Evolutionary conservation across 2,113 vertebrate species (phyloP), one percentile per base, ranked within the genome.

Genomic region (Notiomystis cincta): DNA sequence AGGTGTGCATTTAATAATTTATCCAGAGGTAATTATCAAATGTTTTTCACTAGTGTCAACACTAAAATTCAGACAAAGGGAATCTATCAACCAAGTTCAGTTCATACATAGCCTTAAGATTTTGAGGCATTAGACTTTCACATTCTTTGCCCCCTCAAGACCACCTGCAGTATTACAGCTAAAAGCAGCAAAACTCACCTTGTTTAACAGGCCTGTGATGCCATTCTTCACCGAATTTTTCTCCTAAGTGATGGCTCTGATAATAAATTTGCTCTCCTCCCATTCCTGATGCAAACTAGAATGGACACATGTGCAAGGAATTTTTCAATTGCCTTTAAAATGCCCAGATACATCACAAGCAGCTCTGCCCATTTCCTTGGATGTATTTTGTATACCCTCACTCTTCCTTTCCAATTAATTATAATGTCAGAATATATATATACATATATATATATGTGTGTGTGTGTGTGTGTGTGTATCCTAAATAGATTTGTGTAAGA

Each of bases 211-310:
- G 96, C 51, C 96, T 89, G 10, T 97, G 90, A 89, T 98, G 99
- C 97, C 98, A 98, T 57, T 98, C 98, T 93, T 99, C 98, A 31
- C 91, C 94, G 86, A 98, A 98, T 62, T 96, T 97, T 42, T 99
- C 98, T 94, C 97, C 98, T 80, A 98, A 96, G 89, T 98, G 98
- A 28, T 97, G 98, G 75, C 98, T 99, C 93, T 99, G 99, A 96
- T 99, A 99, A 97, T 99, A 99, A 14, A 97, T 98, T 97, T 99
- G 98, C 83, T 99, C 98, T 94, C 98, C 98, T 95, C 98, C 98
- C 96, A 94, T 60, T 96, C 94, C 98, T 94, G 97, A 93, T 82
- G 97, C 92, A 96, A 98, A 97, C 99, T 99, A 91, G 91, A 96
- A 87, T 33, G 91, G 92, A 97, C 53, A 97, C 48, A 96, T 8